Conservation (phyloP, 2,888 invertebrate genomes). For the Dicranocentrus wangi region DNA sequence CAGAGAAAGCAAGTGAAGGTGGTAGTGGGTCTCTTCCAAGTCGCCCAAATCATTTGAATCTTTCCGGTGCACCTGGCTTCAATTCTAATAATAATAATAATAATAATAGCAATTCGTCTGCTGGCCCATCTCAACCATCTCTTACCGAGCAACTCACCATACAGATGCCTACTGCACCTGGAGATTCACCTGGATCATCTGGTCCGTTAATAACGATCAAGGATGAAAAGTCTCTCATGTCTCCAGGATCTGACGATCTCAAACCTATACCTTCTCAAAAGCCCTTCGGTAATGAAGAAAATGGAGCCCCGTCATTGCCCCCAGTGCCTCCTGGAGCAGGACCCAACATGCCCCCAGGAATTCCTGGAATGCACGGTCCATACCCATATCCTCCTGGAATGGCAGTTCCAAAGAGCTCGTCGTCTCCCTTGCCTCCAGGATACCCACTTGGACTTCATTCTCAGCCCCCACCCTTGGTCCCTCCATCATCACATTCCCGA, state of each 20-base stretch:
- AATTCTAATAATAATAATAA: constrained; percentile 15
- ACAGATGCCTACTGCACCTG: constrained; percentile 35
- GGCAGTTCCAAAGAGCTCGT: constrained; percentile 63
- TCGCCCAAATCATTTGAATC: constrained; percentile 60
- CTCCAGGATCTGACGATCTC: constrained; percentile 71
- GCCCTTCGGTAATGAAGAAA: constrained; percentile 49
- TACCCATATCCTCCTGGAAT: constrained; percentile 65
- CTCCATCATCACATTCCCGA: constrained; percentile 54
- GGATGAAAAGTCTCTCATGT: constrained; percentile 72
- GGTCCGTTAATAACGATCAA: constrained; percentile 70
- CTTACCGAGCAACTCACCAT: constrained; percentile 30
- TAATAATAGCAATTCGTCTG: neutral
- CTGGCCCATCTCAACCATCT: constrained; percentile 31
- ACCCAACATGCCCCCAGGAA: constrained; percentile 16
- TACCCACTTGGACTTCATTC: constrained; percentile 62
- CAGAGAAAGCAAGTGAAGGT: constrained; percentile 57
- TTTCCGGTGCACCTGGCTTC: constrained; percentile 25
- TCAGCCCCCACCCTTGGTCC: constrained; percentile 53
- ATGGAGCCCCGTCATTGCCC: constrained; percentile 33
- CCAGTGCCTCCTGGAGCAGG: constrained; percentile 12
- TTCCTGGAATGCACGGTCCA: constrained; percentile 52
- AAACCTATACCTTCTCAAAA: constrained; percentile 61
- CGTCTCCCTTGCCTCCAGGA: constrained; percentile 55
- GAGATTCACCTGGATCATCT: constrained; percentile 57
- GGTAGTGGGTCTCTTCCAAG: constrained; percentile 51